A percentile compares a stretch with the other conserved stretches of the same genome.
These are phyloP conservation scores for Zapornia atra DNA, from an alignment of 2,113 vertebrate species.

Conservation along the genomic window DNA sequence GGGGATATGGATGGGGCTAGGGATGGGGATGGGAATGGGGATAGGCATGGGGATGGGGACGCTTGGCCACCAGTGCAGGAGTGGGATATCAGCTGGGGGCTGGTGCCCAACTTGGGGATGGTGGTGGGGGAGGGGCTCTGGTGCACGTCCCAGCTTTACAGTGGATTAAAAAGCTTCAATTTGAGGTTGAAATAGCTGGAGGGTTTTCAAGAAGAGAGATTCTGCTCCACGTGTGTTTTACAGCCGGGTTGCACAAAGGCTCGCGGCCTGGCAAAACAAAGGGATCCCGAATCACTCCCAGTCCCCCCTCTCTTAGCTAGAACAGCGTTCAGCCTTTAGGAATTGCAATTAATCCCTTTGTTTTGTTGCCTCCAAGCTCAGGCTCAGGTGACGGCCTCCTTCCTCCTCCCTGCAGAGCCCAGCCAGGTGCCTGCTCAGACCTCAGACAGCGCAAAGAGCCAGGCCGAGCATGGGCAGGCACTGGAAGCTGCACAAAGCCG, in stretches of 20 bases:
- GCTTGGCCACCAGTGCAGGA: neutral
- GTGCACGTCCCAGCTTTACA: neutral
- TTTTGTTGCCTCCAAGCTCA: neutral
- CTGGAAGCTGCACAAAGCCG: neutral
- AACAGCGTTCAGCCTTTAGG: neutral
- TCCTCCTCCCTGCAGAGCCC: neutral
- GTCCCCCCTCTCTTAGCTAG: neutral
- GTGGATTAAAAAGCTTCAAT: neutral
- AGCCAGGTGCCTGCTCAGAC: neutral
- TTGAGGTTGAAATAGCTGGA: fast-evolving
- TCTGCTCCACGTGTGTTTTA: neutral
- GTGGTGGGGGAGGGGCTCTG: neutral
- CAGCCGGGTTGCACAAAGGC: neutral
- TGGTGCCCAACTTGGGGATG: neutral
- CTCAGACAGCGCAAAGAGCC: neutral
- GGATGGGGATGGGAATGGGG: neutral
- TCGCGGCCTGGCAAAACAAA: fast-evolving
- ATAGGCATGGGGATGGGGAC: neutral
- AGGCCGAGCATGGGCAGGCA: fast-evolving
- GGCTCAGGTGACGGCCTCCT: neutral
- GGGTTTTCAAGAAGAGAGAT: neutral
- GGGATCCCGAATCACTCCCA: fast-evolving
- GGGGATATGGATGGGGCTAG: neutral
- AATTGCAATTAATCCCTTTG: neutral
- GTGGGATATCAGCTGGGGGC: neutral